Base-by-base conservation (phyloP, 64 coral and sea anemone genomes). In the Pocillopora damicornis region DNA sequence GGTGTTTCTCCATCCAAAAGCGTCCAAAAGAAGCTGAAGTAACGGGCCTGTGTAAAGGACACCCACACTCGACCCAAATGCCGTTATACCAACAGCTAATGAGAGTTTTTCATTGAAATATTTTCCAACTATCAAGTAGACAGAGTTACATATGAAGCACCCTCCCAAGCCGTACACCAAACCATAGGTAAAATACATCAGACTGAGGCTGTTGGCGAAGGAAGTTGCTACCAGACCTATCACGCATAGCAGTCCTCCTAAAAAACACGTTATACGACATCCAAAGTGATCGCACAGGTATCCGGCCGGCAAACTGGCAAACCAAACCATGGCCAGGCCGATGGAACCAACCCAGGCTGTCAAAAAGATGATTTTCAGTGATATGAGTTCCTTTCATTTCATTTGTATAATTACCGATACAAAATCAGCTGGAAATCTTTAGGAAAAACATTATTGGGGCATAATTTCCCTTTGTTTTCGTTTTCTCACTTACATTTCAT, bases 71-170 rank as follows among this genome's bases (percentile, higher is more conserved):
- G 89, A 38, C 4, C 89, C 89, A 35, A 82, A 68, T 7, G 89
- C 30, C 1, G 71, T 60, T 9, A 86, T 74, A 13, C 89, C 89
- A 36, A 75, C 61, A 13, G 89, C 89, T 38, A 83, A 11, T 6
- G 89, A 23, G 15, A 91, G 59, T 13, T 86, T 91, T 17, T 76
- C 15, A 18, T 63, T 63, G 35, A 91, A 91, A 38, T 91, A 91
- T 66, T 86, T 76, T 34, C 34, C 75, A 65, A 86, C 65, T 18
- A 91, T 75, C 14, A 91, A 71, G 22, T 11, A 76, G 5, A 61
- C 34, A 9, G 73, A 13, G 26, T 76, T 86, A 22, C 76, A 60
- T 0, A 63, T 45, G 8, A 91, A 86, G 14, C 89, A 75, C 1
- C 13, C 13, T n/a, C 89, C 37, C 7, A 86, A 66, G 18, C 89